Evolutionary conservation across 2,113 vertebrate species (phyloP), one percentile per base, ranked within the genome.

Genomic region (Erythrolamprus reginae): DNA sequence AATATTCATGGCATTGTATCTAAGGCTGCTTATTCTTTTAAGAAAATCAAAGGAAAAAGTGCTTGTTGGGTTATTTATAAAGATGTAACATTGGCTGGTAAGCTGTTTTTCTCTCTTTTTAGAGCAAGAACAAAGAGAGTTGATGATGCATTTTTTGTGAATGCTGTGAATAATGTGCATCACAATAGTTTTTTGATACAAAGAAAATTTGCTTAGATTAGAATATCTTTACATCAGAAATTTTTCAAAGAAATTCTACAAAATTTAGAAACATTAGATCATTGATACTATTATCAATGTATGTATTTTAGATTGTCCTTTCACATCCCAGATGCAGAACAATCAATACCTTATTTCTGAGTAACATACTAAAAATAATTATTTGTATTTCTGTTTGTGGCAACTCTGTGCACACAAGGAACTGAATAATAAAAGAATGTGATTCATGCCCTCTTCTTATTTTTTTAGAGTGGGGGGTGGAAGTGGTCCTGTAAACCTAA

Each of bases 61-160:
- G 26, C 33, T 26, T 90, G 65, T 53, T 42, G 38, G 28, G 58
- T 87, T 87, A 87, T 82, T 65, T 87, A 87, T 82, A 90, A 82
- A 47, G 19, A 87, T 23, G 9, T 82, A 13, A 28, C 65, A 87
- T 87, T 82, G n/a, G 53, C 33, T 90, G 12, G 33, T 51, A 84
- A 88, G 5, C 51, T 86, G 19, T 52, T 53, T 86, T 12, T 23
- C 0, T 51, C 3, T 24, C 3, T 89, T 17, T 89, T 42, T 28
- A 42, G 51, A 84, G 21, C 9, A 91, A 45, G 70, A 87, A 82
- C 90, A 91, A 90, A 88, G 45, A 88, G 5, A 12, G 23, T 83
- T 91, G 86, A 83, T 91, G 21, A 88, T 91, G 26, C 42, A 58
- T 88, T 88, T 91, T 88, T 86, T 24, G 26, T 88, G 90, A 91